A percentile compares a stretch with the other conserved stretches of the same genome.
Evolutionary conservation across 2,797 vertebrate species (phyloP).

Genomic region (Lepilemur ruficaudatus): DNA sequence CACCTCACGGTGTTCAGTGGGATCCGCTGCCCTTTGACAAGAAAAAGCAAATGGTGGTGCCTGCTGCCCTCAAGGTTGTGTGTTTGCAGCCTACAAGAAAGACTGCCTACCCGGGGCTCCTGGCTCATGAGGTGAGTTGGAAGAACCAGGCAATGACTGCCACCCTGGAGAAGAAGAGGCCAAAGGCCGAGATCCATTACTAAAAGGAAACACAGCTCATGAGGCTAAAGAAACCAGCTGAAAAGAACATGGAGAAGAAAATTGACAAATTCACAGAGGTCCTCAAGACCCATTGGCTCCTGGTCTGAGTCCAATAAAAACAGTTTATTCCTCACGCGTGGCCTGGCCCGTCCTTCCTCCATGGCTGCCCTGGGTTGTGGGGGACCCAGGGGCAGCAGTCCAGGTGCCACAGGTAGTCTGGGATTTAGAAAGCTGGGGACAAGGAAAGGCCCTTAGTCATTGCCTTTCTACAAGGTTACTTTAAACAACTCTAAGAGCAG

Average conservation of each 20-base stretch:
- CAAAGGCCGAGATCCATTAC: background rate
- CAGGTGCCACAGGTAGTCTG: background rate
- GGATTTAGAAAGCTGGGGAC: background rate
- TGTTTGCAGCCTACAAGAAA: background rate
- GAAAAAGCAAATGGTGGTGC: background rate
- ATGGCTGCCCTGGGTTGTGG: background rate
- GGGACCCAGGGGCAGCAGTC: background rate
- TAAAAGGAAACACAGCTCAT: background rate
- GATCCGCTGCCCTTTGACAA: background rate
- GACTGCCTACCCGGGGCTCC: too few relatives aligned
- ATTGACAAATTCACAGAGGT: background rate
- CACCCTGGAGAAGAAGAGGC: background rate
- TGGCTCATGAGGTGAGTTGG: background rate
- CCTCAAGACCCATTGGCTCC: background rate
- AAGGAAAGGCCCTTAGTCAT: background rate
- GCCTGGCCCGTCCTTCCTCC: background rate
- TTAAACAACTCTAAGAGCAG: background rate
- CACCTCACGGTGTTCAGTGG: background rate
- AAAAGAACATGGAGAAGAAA: background rate
- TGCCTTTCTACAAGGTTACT: background rate
- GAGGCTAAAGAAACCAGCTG: background rate
- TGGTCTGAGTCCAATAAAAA: background rate
- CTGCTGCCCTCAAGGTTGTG: background rate
- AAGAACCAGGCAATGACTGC: background rate
- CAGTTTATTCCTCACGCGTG: too few relatives aligned